Evolutionary conservation across 1,140 invertebrate species (phyloP).

Genomic region (Drosophila equinoxialis): DNA sequence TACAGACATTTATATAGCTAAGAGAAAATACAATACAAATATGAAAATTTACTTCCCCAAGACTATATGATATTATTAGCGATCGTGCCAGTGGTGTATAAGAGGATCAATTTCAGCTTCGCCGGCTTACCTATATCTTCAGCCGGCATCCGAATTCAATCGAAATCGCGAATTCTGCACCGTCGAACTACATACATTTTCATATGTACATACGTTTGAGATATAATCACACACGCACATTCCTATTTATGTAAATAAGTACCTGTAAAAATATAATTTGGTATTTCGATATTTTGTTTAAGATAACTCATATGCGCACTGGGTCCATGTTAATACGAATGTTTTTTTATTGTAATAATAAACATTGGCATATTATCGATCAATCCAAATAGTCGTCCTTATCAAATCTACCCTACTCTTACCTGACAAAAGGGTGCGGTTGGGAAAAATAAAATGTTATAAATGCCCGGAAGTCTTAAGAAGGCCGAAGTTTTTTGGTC

Average conservation of each 20-base stretch:
- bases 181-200: constrained; percentile 17
- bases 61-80: constrained; percentile 49
- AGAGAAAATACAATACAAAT: constrained; percentile 31
- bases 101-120: constrained; percentile 11
- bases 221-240: constrained; percentile 44
- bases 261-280: constrained; percentile 56
- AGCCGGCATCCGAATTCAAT: neutral
- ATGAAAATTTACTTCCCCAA: constrained; percentile 19
- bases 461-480: no score
- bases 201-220: constrained; percentile 56
- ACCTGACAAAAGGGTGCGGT: no score
- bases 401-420: neutral
- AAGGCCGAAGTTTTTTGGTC: no score
- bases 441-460: no score
- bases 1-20: constrained; percentile 21
- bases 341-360: constrained; percentile 51
- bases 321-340: constrained; percentile 37
- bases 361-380: constrained; percentile 24
- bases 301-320: constrained; percentile 45
- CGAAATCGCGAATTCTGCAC: neutral
- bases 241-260: constrained; percentile 69
- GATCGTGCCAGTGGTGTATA: constrained; percentile 18
- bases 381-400: neutral
- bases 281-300: constrained; percentile 54
- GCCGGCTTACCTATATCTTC: neutral